Evolutionary conservation across 2,888 invertebrate genomes (phyloP).

Genomic region (Tiphia femorata): DNA sequence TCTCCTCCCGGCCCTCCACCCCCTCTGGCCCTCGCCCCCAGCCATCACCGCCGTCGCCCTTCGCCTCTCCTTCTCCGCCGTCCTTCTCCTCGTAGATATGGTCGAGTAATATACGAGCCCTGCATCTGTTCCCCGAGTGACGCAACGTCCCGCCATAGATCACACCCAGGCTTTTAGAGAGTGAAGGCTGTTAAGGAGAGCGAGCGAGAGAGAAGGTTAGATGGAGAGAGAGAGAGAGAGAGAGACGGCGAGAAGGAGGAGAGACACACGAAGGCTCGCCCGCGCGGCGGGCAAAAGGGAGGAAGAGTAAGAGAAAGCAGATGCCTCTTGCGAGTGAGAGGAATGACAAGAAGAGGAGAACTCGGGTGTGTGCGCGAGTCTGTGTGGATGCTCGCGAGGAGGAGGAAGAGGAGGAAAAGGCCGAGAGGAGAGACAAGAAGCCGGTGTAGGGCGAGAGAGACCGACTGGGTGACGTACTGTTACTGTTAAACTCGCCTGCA

Average conservation of each 20-base stretch:
- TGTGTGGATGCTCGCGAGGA: slow-evolving; percentile 9
- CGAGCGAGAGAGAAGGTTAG: slow-evolving; percentile 49
- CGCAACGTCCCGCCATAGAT: slow-evolving; percentile 78
- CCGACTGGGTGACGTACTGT: slow-evolving; percentile 64
- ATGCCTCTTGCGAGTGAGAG: slow-evolving; percentile 12
- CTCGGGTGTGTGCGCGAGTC: too few relatives aligned
- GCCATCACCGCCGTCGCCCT: slow-evolving; percentile 18
- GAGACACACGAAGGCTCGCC: slow-evolving; percentile 1
- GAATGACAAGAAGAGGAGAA: slow-evolving; percentile 24
- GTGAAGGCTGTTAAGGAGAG: slow-evolving; percentile 71
- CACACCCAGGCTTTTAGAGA: slow-evolving; percentile 74
- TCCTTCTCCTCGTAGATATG: slow-evolving; percentile 62
- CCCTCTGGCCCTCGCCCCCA: slow-evolving; percentile 16
- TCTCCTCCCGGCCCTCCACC: slow-evolving; percentile 24
- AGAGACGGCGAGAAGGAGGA: slow-evolving; percentile 6
- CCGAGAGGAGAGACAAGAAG: slow-evolving; percentile 21
- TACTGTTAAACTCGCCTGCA: slow-evolving; percentile 61
- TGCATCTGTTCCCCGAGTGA: slow-evolving; percentile 71
- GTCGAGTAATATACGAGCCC: slow-evolving; percentile 68
- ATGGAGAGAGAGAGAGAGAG: slow-evolving; percentile 23
- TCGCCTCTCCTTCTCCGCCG: slow-evolving; percentile 23
- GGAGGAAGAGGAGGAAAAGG: slow-evolving; percentile 23
- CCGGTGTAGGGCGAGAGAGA: slow-evolving; percentile 31
- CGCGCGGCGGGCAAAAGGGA: too few relatives aligned
- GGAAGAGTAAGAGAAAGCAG: slow-evolving; percentile 20